phyloP scores from a whole-genome alignment of 2,113 vertebrate genomes.

The Todiramphus chloris region DNA sequence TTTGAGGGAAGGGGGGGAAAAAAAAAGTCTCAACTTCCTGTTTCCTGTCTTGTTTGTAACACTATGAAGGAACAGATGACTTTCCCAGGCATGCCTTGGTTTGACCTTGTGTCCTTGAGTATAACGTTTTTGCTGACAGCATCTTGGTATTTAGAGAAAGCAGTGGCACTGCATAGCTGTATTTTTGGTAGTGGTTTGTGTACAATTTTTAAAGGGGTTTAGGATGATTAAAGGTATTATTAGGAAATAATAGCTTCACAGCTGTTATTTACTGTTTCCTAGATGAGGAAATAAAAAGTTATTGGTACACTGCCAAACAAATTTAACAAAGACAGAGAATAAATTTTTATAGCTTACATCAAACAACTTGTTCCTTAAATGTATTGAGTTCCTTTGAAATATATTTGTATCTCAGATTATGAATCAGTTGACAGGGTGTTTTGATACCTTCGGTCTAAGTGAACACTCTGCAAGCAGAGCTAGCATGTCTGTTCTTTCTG shows the following conservation, averaged over 20 bases:
- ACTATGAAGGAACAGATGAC: too few species aligned
- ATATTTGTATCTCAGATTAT: background rate
- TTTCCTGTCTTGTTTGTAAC: too few species aligned
- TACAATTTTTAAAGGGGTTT: too few species aligned
- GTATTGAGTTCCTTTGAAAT: background rate
- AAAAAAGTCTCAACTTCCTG: too few species aligned
- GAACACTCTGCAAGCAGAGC: background rate
- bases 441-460: background rate
- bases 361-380: fast-evolving
- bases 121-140: too few species aligned
- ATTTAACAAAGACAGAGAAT: background rate
- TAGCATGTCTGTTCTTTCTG: background rate
- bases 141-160: too few species aligned
- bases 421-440: background rate
- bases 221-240: background rate
- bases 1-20: too few species aligned
- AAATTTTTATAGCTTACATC: fast-evolving
- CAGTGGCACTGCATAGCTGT: too few species aligned
- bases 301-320: too few species aligned
- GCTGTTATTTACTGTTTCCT: background rate
- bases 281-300: background rate
- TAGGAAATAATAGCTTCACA: background rate
- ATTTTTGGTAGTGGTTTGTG: too few species aligned
- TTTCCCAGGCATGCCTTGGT: too few species aligned
- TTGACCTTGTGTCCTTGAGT: too few species aligned